Evolutionary conservation across 2,888 invertebrate species (phyloP).

Genomic region (Vesta saturnalis): DNA sequence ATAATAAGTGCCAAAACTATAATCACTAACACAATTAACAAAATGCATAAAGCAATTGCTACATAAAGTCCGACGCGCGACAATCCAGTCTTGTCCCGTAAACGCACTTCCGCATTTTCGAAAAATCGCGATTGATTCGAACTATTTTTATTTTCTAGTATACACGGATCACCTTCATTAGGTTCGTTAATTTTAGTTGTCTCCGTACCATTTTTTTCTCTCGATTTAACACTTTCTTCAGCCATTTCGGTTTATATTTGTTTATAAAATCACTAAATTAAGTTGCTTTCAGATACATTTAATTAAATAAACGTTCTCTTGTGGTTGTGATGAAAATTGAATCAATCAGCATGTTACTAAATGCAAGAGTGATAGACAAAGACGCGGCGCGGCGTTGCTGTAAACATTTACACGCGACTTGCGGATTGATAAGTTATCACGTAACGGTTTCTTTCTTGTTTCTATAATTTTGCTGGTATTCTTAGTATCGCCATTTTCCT

Average conservation of each 20-base stretch:
- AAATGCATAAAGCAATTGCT: constrained; percentile 47
- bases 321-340: too few relatives aligned
- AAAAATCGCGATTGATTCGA: constrained; percentile 37
- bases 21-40: constrained; percentile 60
- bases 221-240: constrained; percentile 28
- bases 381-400: too few relatives aligned
- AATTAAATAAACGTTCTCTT: too few relatives aligned
- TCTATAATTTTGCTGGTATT: too few relatives aligned
- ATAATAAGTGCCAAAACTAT: constrained; percentile 62
- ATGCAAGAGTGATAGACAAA: too few relatives aligned
- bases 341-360: background rate
- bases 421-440: too few relatives aligned
- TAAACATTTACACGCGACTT: too few relatives aligned
- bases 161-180: constrained; percentile 54
- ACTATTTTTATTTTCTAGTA: constrained; percentile 41
- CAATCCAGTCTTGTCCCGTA: constrained; percentile 53
- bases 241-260: constrained; percentile 32
- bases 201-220: constrained; percentile 41
- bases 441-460: too few relatives aligned
- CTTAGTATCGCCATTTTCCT: background rate
- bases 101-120: constrained; percentile 44
- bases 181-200: constrained; percentile 41
- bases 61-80: constrained; percentile 50
- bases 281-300: too few relatives aligned
- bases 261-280: background rate